Conservation (phyloP, 2,888 invertebrate genomes). For the Epinotia ramella region DNA sequence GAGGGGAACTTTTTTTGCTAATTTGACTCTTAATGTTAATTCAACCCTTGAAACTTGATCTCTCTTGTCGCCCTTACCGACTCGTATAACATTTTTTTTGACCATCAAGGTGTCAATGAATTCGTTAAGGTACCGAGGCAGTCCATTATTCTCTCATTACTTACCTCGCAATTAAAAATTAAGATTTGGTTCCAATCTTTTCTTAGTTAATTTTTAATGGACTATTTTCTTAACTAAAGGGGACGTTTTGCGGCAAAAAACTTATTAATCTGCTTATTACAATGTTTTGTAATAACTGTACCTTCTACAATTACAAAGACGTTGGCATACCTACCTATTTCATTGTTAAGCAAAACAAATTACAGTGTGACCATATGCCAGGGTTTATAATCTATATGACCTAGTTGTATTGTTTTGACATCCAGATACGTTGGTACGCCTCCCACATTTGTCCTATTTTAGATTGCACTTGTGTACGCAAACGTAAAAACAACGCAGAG, state of each 20-base stretch:
- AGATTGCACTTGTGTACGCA: slow-evolving; percentile 67
- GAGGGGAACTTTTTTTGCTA: slow-evolving; percentile 40
- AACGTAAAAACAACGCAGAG: slow-evolving; percentile 34
- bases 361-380: slow-evolving; percentile 13
- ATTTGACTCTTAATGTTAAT: slow-evolving; percentile 27
- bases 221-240: slow-evolving; percentile 54
- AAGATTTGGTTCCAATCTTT: slow-evolving; percentile 59
- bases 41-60: slow-evolving; percentile 43
- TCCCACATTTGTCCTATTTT: slow-evolving; percentile 81
- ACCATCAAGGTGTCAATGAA: slow-evolving; percentile 69
- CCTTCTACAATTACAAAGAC: slow-evolving; percentile 8
- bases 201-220: slow-evolving; percentile 66
- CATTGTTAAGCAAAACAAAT: slow-evolving; percentile 27
- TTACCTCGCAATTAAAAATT: slow-evolving; percentile 76
- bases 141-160: slow-evolving; percentile 64
- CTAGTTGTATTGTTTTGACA: slow-evolving; percentile 41
- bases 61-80: slow-evolving; percentile 49
- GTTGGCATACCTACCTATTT: slow-evolving; percentile 6
- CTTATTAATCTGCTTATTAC: slow-evolving; percentile 72
- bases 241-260: slow-evolving; percentile 49
- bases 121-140: slow-evolving; percentile 65
- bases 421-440: slow-evolving; percentile 56
- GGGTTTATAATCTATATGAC: slow-evolving; percentile 35
- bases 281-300: slow-evolving; percentile 55
- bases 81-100: slow-evolving; percentile 64